A percentile compares a stretch with the other conserved stretches of the same genome.
Evolutionary conservation across 2,113 vertebrate genomes (phyloP).

Genomic region (Brachirus orientalis): DNA sequence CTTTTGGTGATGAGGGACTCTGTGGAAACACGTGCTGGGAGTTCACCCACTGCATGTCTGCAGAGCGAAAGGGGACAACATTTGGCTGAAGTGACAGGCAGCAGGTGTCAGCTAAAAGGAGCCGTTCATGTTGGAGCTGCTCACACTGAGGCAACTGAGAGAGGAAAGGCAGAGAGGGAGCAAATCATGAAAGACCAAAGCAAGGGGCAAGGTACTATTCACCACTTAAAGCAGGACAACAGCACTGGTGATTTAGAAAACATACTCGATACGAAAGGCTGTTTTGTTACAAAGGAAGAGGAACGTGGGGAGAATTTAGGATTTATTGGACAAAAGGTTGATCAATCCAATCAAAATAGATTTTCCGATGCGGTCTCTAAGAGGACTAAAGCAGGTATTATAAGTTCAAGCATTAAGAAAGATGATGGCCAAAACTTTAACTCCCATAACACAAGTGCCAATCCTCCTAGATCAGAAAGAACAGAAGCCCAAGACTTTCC

Average conservation of each 20-base stretch:
- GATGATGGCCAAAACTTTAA: constrained; percentile 21
- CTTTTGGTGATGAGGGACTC: background rate
- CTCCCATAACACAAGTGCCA: background rate
- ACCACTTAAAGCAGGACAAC: background rate
- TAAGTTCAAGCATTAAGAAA: constrained; percentile 15
- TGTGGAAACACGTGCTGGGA: constrained; percentile 13
- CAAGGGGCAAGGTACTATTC: background rate
- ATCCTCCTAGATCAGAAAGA: background rate
- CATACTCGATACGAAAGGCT: background rate
- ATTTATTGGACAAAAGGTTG: constrained; percentile 5
- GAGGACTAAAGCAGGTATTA: constrained; percentile 31
- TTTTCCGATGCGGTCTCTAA: constrained; percentile 56
- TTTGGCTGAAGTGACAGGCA: constrained; percentile 70
- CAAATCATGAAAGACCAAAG: constrained; percentile 10
- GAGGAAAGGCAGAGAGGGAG: constrained; percentile 35
- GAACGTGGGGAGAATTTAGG: background rate
- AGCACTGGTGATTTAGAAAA: constrained; percentile 1
- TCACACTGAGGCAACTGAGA: constrained; percentile 49
- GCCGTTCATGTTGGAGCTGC: constrained; percentile 45
- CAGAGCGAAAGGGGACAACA: constrained; percentile 46
- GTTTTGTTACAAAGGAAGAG: background rate
- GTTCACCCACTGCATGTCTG: constrained; percentile 34
- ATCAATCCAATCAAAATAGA: constrained; percentile 23
- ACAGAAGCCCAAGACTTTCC: constrained; percentile 26
- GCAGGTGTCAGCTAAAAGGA: constrained; percentile 75